Evolutionary conservation across 2,888 invertebrate genomes (phyloP), one percentile per base, ranked within the genome.

Genomic region (Pammene fasciana): DNA sequence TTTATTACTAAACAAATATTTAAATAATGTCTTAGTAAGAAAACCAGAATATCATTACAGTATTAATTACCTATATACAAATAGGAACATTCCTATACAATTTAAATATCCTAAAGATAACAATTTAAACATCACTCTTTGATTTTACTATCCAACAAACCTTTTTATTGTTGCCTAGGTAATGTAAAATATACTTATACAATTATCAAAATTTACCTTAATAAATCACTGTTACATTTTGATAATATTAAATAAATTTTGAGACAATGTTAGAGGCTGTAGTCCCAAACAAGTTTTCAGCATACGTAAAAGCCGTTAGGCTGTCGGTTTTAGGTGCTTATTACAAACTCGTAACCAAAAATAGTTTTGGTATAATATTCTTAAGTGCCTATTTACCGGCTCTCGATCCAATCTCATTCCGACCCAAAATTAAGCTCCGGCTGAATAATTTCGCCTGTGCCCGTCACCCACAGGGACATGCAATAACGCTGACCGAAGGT

Each of bases 391-490:
- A 65, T 68, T 68, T 68, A 65, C 68, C 45, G 64, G 68, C 57
- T 68, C 59, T 52, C 64, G 57, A 68, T 68, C 68, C 64, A 68
- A 68, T 68, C 64, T 68, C 64, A 57, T 65, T 50, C 68, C 52
- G 64, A 54, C 64, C 68, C 68, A 64, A 65, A 64, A 68, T 68
- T 68, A 68, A 68, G 68, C 68, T 50, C 45, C 68, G 68, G 57
- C 57, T 68, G 68, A 68, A 68, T 68, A 70, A 65, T 65, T 70
- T 65, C 45, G 59, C 52, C 48, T 52, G 64, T 18, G 26, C 62
- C 43, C 65, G 70, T 70, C 70, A 60, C 59, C 60, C 59, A 41
- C 65, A 60, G 70, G 65, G 60, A 70, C 60, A 48, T 60, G 70
- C 70, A 65, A 60, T 65, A 68, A 65, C 65, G 60, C 54, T 59